Base-by-base conservation (phyloP, 2,113 vertebrate species). In the Hippocampus mohnikei region DNA sequence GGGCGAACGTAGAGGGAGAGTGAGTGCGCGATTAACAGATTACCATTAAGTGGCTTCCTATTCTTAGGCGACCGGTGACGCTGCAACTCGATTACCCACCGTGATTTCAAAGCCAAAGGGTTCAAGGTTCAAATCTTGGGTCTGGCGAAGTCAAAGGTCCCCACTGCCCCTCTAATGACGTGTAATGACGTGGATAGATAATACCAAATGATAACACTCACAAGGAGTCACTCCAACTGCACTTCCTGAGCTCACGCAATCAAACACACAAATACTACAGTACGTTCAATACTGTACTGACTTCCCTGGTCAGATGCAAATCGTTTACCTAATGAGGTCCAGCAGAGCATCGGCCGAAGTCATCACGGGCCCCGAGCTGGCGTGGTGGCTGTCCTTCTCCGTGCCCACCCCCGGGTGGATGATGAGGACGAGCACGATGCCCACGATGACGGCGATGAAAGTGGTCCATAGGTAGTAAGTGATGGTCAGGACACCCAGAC, bases 401-500 rank as follows among this genome's bases (percentile, higher is more conserved):
- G 93, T 91, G 2, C 94, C 95, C 0, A 84, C 88, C 0, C 95
- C 95, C 0, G 95, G 95, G 69, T 95, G 94, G 75, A 96, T 92
- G 84, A 89, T 90, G 70, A 94, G 76, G 63, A 95, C 95, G 0
- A 96, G 84, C 29, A 94, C 69, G 63, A 96, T 95, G 21, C 95
- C 94, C 0, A 95, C 86, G 0, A 94, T 93, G 72, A 96, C 95
- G 0, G 95, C 95, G 64, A 96, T 86, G 87, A 96, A 95, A 33
- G 95, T 96, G 2, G 95, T 96, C 95, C 95, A 95, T 27, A 96
- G 91, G 82, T 96, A 96, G 82, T 96, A 96, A 37, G 95, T 95
- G 81, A 96, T 88, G 2, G 94, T 96, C 78, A 96, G 91, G 63
- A 96, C 69, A 0, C 95, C 95, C 88, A 96, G 92, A 25, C 93